Evolutionary conservation across 2,888 invertebrate genomes (phyloP).

Genomic region (Sesamia inferens): DNA sequence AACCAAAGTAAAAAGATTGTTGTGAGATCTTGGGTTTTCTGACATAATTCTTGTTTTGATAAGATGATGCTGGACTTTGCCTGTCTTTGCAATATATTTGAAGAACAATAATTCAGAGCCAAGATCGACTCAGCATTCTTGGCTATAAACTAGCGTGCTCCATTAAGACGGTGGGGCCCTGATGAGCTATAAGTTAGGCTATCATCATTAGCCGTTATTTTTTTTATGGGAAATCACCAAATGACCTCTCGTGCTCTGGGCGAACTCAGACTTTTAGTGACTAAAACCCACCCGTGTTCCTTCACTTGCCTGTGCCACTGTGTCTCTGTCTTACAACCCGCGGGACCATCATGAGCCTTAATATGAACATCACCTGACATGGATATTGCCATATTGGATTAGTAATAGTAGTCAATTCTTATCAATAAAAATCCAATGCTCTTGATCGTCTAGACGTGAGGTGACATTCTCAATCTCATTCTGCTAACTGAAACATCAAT

Average conservation of each 20-base stretch:
- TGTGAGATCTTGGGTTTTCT: background rate
- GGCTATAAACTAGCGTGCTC: background rate
- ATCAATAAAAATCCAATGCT: background rate
- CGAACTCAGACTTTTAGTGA: no score
- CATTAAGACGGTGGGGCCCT: background rate
- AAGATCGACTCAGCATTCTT: no score
- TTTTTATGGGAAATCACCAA: no score
- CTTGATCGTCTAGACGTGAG: background rate
- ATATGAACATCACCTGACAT: background rate
- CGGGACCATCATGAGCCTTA: background rate
- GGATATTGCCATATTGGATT: no score
- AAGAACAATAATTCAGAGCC: no score
- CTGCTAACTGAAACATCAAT: constrained; percentile 35
- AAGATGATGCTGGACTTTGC: background rate
- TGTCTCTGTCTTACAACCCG: no score
- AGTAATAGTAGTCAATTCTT: background rate
- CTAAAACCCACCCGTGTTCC: no score
- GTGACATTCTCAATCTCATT: constrained; percentile 14
- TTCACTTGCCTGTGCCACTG: no score
- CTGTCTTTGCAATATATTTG: background rate
- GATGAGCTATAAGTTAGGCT: background rate
- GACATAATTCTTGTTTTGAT: background rate
- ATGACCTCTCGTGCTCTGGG: no score
- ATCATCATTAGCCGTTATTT: no score
- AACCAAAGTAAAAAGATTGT: background rate